Conservation (phyloP, 2,888 invertebrate genomes). For the Dryococelus australis region DNA sequence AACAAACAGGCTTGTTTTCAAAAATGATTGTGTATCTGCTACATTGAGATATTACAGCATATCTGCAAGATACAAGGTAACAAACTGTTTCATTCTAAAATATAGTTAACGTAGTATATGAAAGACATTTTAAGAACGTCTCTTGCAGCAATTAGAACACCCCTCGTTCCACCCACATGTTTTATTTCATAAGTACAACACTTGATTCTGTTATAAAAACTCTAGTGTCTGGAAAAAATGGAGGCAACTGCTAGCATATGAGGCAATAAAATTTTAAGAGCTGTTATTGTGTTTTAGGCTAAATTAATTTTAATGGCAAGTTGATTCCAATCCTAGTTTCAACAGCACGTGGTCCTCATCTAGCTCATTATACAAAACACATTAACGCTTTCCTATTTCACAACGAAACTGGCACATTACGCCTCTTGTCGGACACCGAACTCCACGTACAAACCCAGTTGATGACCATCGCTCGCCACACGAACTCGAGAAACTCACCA, state of each 20-base stretch:
- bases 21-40: neutral
- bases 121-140: neutral
- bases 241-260: neutral
- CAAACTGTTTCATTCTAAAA: slow-evolving; percentile 3
- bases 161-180: neutral
- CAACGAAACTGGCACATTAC: neutral
- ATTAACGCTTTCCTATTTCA: too few relatives aligned
- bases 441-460: neutral
- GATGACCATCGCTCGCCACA: too few relatives aligned
- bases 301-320: neutral
- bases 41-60: neutral
- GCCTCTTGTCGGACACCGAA: neutral
- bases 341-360: neutral
- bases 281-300: neutral
- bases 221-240: neutral
- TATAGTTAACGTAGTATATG: neutral
- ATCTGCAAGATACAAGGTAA: neutral
- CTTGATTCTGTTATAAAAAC: neutral
- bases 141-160: neutral
- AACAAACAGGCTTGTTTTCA: neutral
- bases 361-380: too few relatives aligned
- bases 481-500: too few relatives aligned
- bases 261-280: neutral
- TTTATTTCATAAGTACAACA: neutral
- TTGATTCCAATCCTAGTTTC: neutral